Percentiles rank a stretch among this genome's conserved stretches.
Conservation (phyloP, 2,888 invertebrate genomes). For the Caenorhabditis auriculariae region DNA sequence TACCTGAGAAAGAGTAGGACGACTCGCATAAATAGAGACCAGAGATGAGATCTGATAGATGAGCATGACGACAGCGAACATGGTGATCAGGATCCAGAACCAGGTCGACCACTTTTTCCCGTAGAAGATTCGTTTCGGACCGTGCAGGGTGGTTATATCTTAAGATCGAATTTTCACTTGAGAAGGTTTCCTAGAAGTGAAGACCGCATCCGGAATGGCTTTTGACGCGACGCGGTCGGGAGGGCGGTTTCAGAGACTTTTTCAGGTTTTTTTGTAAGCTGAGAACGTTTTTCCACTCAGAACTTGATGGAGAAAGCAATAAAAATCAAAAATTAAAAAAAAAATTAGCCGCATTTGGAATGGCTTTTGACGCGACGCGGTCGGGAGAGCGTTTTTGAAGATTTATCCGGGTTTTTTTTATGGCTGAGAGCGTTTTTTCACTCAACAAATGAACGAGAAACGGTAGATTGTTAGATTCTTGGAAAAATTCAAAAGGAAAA, state of each 20-base stretch:
- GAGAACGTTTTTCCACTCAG: not conserved
- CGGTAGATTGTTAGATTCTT: not conserved
- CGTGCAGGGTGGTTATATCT: slow-evolving; percentile 58
- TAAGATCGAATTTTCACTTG: slow-evolving; percentile 4
- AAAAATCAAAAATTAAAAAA: not conserved
- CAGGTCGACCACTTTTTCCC: slow-evolving; percentile 18
- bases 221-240: no score
- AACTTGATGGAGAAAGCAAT: not conserved
- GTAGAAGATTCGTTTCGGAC: slow-evolving; percentile 48
- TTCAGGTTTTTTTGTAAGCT: no score
- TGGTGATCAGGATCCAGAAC: slow-evolving; percentile 31
- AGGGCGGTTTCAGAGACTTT: no score
- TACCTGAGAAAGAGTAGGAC: slow-evolving; percentile 35
- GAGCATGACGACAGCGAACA: slow-evolving; percentile 19
- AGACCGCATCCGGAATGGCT: no score
- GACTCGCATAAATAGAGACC: slow-evolving; percentile 21
- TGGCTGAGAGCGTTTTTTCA: not conserved
- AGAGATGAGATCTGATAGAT: slow-evolving; percentile 26
- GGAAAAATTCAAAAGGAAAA: no score
- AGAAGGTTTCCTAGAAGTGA: not conserved
- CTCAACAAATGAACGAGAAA: not conserved
- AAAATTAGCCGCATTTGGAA: no score
- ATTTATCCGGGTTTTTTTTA: not conserved
- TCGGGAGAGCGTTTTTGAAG: not conserved
- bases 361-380: no score